Evolutionary conservation across 2,888 invertebrate species (phyloP), one percentile per base, ranked within the genome.

Genomic region (Limenitis camilla): DNA sequence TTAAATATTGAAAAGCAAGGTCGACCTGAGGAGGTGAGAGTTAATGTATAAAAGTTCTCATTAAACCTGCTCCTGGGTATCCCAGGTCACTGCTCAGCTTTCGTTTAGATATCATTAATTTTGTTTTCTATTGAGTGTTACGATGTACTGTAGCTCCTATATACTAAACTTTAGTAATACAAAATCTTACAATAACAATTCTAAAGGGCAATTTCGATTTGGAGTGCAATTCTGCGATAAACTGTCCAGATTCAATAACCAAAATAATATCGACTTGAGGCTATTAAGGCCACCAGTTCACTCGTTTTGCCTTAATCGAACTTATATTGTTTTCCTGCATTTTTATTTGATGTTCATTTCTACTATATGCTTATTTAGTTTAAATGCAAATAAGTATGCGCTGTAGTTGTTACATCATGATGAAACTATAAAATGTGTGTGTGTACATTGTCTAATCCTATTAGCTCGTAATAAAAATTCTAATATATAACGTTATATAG

Each of bases 221-320:
- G 38, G 33, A n/a, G 29, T 50, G 44, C 39, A 40, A 10, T 50
- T 39, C 27, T 7, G n/a, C 39, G 33, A 33, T 44, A 44, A 39
- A 44, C 32, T 38, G 10, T 28, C 9, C 33, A 32, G 44, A 50
- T 50, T 40, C 40, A 44, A 50, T 50, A 33, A 29, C 40, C 39
- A 29, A 45, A 45, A 45, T 45, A 36, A 45, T 45, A 45, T 45
- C 29, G 36, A 36, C 36, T 45, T 45, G 45, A 45, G 45, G 29
- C 45, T 11, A 45, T 45, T 45, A 36, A 45, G 35, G 35, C 45
- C 35, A 45, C 35, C 45, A 45, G 45, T 45, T 45, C 30, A 11
- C 45, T 45, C 36, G 36, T 45, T 35, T 44, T 35, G 36, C 45
- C 36, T 45, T 45, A 45, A 45, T 45, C 45, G 45, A 35, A 11